phyloP scores from a whole-genome alignment of 2,888 invertebrate genomes.

The Dioctria linearis region DNA sequence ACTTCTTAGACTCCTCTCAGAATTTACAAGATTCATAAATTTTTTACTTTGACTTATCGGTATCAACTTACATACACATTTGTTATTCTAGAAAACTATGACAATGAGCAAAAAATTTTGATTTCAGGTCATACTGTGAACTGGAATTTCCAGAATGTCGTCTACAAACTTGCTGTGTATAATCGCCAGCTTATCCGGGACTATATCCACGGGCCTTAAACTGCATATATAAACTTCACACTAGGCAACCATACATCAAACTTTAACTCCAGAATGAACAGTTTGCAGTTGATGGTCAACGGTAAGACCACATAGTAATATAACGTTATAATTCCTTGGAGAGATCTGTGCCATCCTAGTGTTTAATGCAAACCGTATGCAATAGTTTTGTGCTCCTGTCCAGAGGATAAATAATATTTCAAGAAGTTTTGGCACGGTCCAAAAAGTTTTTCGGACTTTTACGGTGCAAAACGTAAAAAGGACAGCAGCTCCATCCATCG shows the following conservation, averaged over 20 bases:
- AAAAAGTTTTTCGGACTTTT: conserved; percentile 23
- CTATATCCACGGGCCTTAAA: conserved; percentile 92
- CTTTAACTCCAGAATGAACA: conserved; percentile 94
- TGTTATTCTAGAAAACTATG: neutral
- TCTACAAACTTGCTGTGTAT: conserved; percentile 93
- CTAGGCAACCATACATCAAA: conserved; percentile 89
- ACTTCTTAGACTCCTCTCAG: conserved; percentile 7
- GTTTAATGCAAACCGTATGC: conserved; percentile 28
- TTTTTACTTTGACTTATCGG: conserved; percentile 20
- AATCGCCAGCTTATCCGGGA: conserved; percentile 93
- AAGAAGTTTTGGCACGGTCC: conserved; percentile 41
- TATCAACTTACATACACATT: conserved; percentile 28
- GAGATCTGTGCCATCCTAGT: neutral
- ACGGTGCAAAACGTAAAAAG: conserved; percentile 25
- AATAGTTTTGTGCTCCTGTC: conserved; percentile 38
- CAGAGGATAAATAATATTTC: conserved; percentile 37
- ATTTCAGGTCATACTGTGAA: conserved; percentile 86
- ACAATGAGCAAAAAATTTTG: conserved; percentile 20
- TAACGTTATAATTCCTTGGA: neutral
- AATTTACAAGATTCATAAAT: conserved; percentile 29
- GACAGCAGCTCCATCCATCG: conserved; percentile 18
- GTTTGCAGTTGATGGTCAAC: conserved; percentile 93
- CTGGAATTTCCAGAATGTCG: conserved; percentile 89
- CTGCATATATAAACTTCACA: conserved; percentile 92
- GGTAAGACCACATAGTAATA: conserved; percentile 64